phyloP scores from a whole-genome alignment of 2,888 invertebrate species.

The Phlogophora meticulosa region DNA sequence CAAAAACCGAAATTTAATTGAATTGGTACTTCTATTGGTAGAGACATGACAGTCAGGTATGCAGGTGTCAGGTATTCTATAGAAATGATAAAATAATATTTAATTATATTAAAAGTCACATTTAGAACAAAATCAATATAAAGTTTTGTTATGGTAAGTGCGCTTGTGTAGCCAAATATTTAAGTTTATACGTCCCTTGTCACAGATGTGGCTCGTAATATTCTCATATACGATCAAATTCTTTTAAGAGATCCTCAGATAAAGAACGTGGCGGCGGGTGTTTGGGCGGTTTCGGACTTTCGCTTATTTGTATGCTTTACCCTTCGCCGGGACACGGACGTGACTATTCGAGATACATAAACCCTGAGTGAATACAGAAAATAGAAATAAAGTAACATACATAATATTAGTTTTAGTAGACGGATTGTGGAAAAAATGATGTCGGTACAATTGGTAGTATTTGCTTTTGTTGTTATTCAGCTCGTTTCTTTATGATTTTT shows the following conservation, averaged over 20 bases:
- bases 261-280: constrained; percentile 89
- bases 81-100: no score
- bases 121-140: constrained; percentile 59
- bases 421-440: constrained; percentile 84
- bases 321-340: constrained; percentile 88
- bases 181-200: constrained; percentile 89
- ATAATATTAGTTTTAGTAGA: constrained; percentile 88
- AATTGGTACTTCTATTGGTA: no score
- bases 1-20: no score
- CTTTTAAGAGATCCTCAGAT: constrained; percentile 90
- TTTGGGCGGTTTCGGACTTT: constrained; percentile 88
- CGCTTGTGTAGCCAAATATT: constrained; percentile 77
- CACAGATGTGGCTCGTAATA: constrained; percentile 90
- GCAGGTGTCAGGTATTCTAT: no score
- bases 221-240: constrained; percentile 90
- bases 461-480: constrained; percentile 74
- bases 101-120: neutral
- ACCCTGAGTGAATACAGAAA: constrained; percentile 91
- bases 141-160: constrained; percentile 68
- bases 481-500: constrained; percentile 52
- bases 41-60: no score
- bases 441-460: constrained; percentile 64
- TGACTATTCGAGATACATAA: constrained; percentile 91
- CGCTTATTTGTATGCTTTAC: constrained; percentile 91
- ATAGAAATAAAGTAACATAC: constrained; percentile 91